These are phyloP conservation scores for Oligia strigilis DNA, from an alignment of 2,888 invertebrate genomes.

Conservation along the genomic window DNA sequence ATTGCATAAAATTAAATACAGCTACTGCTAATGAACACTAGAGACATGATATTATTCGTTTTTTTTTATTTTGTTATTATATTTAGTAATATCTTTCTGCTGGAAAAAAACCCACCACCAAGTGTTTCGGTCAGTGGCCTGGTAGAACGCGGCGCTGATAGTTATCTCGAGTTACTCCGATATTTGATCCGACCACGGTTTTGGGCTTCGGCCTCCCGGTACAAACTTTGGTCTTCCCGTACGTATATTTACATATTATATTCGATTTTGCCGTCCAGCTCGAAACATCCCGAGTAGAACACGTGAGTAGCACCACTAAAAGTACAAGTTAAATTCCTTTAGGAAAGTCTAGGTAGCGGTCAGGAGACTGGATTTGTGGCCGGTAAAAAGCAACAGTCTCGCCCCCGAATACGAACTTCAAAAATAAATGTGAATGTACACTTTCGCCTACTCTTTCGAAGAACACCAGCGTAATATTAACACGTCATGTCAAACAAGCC, in stretches of 20 bases:
- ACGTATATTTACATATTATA: not conserved
- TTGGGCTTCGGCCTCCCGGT: not conserved
- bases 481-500: constrained; percentile 23
- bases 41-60: no score
- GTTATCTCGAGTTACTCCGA: not conserved
- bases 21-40: no score
- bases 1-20: no score
- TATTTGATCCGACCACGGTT: not conserved
- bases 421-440: not conserved
- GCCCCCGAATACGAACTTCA: not conserved
- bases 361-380: not conserved
- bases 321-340: not conserved
- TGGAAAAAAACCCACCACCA: not conserved
- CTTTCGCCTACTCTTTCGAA: not conserved
- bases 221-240: not conserved
- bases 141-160: not conserved
- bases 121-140: not conserved
- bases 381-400: not conserved
- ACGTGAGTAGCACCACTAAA: not conserved
- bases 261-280: not conserved
- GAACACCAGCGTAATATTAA: not conserved
- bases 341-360: not conserved
- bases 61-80: no score
- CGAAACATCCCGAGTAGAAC: not conserved
- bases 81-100: no score